Evolutionary conservation across 2,113 vertebrate genomes (phyloP), one percentile per base, ranked within the genome.

Genomic region (Dolichallabes microphthalmus): DNA sequence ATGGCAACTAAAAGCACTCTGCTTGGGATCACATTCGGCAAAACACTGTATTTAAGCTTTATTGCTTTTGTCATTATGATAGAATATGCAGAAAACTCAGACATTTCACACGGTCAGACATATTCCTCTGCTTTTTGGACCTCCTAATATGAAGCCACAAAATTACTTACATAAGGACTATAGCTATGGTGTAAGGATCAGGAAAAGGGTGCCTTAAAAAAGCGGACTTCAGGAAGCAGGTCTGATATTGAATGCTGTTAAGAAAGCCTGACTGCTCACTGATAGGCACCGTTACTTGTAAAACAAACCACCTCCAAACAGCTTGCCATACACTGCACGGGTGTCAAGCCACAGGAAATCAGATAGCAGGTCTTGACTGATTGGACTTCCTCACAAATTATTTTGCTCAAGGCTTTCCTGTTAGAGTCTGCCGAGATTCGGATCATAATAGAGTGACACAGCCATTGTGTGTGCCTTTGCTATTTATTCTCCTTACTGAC

Each of bases 381-480:
- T 85, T 91, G 86, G 17, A 93, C 91, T 93, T 93, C 92, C 91
- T 92, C 79, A 88, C 80, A 87, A 79, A 82, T 84, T 88, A 73
- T 80, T 86, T 82, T 78, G 82, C 88, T 87, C 25, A 61, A 83
- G 68, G 86, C 58, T n/a, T 81, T 35, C 85, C 85, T 82, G 64
- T 87, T 52, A 86, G 85, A 78, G 25, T n/a, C 55, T 15, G 60
- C 2, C 57, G 81, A 83, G 71, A 52, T 80, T 84, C 81, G 7
- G 71, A 85, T 88, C 89, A 88, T 85, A 63, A 89, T 87, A 88
- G 85, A 63, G 89, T 88, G 90, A 89, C 89, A 66, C 57, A 53
- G 82, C 90, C 84, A 92, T 94, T 88, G 82, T 93, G 88, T 92
- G 88, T 73, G 87, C 90, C 86, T 92, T 93, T 92, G 87, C 90